Conservation (phyloP, 1,140 invertebrate species). For the Patella vulgata region DNA sequence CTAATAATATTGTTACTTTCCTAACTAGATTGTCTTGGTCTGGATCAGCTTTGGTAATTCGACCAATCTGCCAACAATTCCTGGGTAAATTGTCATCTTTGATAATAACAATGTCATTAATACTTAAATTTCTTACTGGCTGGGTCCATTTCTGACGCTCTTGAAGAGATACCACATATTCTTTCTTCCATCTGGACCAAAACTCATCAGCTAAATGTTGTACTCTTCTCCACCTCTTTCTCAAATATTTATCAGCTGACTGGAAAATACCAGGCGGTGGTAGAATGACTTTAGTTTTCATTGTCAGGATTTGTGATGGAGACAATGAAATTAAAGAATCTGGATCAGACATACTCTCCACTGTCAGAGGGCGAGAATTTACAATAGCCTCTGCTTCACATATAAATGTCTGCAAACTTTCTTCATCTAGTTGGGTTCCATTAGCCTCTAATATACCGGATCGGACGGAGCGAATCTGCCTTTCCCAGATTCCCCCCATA, state of each 20-base stretch:
- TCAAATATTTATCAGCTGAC: conserved; percentile 24
- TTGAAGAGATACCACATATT: conserved; percentile 19
- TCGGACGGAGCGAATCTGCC: conserved; percentile 5
- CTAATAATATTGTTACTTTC: conserved; percentile 22
- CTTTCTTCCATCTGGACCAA: conserved; percentile 34
- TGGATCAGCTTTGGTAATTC: conserved; percentile 23
- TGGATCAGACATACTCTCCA: conserved; percentile 12
- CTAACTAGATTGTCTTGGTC: conserved; percentile 37
- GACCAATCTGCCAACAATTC: conserved; percentile 22
- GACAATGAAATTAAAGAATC: conserved; percentile 31
- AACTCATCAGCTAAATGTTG: conserved; percentile 31
- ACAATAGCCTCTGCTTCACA: conserved; percentile 39
- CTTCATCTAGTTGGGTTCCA: no score
- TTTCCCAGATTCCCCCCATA: conserved; percentile 32
- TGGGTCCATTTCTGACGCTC: conserved; percentile 29
- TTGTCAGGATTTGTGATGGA: conserved; percentile 34
- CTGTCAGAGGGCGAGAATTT: conserved; percentile 33
- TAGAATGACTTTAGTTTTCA: conserved; percentile 22
- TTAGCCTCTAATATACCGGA: no score
- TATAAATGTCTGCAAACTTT: conserved; percentile 36
- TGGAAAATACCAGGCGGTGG: conserved; percentile 29
- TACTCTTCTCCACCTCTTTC: conserved; percentile 37
- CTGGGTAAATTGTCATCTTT: conserved; percentile 20
- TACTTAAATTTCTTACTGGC: conserved; percentile 17
- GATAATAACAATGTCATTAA: conserved; percentile 38